Evolutionary conservation across 2,888 invertebrate species (phyloP).

Genomic region (Torymus tubicola): DNA sequence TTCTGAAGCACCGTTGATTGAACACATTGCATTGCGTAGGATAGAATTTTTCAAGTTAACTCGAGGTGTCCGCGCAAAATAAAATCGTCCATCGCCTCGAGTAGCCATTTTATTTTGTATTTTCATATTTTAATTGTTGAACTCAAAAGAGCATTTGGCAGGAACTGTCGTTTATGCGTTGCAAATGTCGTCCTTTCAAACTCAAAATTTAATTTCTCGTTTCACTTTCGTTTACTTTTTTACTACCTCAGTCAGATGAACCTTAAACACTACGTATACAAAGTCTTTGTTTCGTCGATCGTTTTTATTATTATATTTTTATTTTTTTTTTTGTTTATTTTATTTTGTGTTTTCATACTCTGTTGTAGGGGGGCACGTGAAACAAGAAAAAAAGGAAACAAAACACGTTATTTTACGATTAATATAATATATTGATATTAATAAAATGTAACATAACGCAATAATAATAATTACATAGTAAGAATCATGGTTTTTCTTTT

Average conservation of each 20-base stretch:
- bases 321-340: constrained; percentile 25
- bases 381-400: constrained; percentile 52
- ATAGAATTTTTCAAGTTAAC: constrained; percentile 48
- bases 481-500: constrained; percentile 63
- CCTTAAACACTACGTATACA: constrained; percentile 42
- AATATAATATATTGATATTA: constrained; percentile 75
- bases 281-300: constrained; percentile 38
- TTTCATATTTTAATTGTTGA: constrained; percentile 28
- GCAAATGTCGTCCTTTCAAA: constrained; percentile 43
- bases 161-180: constrained; percentile 53
- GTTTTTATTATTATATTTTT: constrained; percentile 14
- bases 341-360: neutral
- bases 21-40: constrained; percentile 47
- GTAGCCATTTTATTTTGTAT: constrained; percentile 26
- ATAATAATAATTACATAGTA: constrained; percentile 74
- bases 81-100: constrained; percentile 16
- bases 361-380: constrained; percentile 38
- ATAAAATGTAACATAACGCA: constrained; percentile 76
- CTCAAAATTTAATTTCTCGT: constrained; percentile 35
- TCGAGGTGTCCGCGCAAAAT: constrained; percentile 34
- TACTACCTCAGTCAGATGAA: constrained; percentile 44
- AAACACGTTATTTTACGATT: constrained; percentile 69
- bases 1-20: constrained; percentile 50
- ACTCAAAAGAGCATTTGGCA: constrained; percentile 52
- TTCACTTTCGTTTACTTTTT: constrained; percentile 44